Base-by-base conservation (phyloP, 2,888 invertebrate species). In the Nycteola revayana region DNA sequence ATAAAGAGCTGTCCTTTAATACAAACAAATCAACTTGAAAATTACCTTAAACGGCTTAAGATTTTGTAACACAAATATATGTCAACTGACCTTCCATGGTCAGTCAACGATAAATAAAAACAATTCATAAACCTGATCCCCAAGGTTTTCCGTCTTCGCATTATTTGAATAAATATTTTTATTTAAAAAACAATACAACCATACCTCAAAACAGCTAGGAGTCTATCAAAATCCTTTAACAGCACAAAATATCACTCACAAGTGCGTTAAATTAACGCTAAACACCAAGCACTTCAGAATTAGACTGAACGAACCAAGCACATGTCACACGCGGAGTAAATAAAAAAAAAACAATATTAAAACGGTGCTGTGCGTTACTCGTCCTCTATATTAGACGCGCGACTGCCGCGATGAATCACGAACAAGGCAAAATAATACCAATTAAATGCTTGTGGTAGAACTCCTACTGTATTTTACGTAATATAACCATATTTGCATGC, bases 341-440 rank as follows among this genome's bases (percentile, higher is more conserved):
- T 68, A 67, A 67, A 37, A 43, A 53, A 62, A 60, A 67, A 59
- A 48, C 57, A 64, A 55, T 38, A 52, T n/a, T n/a, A n/a, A n/a
- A n/a, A 61, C 60, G 58, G 66, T 62, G 59, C 51, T 73, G 73
- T 60, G 70, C 78, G 66, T 44, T 60, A 61, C 60, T 62, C 70
- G 66, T 66, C 61, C 69, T 64, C 68, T 56, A 32, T 36, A 38
- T 45, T 66, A 60, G 66, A 68, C 66, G 67, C 71, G 64, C 70
- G 61, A 82, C 84, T 81, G 80, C 65, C 75, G 63, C 65, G 62
- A 72, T 84, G 85, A 86, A 71, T 85, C 85, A 86, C 75, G 64
- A 77, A 79, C 73, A 70, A 76, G 73, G 82, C 81, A 77, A 85
- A 80, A 85, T 84, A 82, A 74, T 71, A 80, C 77, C 81, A 85